Percentiles rank a stretch among this genome's conserved stretches.
phyloP scores from a whole-genome alignment of 2,797 vertebrate species.

The Rhinatrema bivittatum region DNA sequence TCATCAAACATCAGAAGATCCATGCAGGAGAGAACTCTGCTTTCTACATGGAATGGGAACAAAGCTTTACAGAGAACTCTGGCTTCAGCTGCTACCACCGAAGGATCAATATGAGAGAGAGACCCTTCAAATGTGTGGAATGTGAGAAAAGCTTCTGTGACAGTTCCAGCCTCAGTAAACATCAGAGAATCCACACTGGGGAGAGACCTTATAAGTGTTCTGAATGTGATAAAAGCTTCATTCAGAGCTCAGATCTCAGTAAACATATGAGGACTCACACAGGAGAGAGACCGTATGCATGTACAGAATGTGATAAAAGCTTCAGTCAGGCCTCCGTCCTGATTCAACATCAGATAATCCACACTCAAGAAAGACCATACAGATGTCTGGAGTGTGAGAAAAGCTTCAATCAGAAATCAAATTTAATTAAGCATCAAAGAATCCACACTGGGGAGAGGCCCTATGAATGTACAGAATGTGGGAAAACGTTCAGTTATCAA shows the following conservation, averaged over 20 bases:
- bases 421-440: constrained; percentile 17
- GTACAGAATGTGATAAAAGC: constrained; percentile 9
- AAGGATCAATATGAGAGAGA: constrained; percentile 1
- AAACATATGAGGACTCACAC: constrained; percentile 18
- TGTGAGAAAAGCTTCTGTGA: constrained; percentile 26
- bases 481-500: constrained; percentile 4
- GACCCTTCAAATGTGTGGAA: constrained; percentile 15
- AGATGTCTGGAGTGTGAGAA: constrained; percentile 12
- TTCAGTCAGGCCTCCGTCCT: constrained; percentile 16
- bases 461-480: constrained; percentile 5
- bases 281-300: constrained; percentile 11
- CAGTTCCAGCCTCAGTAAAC: constrained; percentile 19
- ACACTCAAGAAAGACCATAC: constrained; percentile 18
- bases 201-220: constrained; percentile 34
- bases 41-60: constrained; percentile 9
- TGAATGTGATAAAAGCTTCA: constrained; percentile 37
- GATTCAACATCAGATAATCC: constrained; percentile 27
- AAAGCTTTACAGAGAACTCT: constrained; percentile 9
- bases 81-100: not conserved
- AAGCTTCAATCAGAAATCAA: constrained; percentile 27
- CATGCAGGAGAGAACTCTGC: not conserved
- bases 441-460: constrained; percentile 20
- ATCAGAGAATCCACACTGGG: constrained; percentile 29
- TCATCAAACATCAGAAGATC: not conserved
- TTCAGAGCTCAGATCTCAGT: constrained; percentile 32